phyloP scores from a whole-genome alignment of 2,888 invertebrate genomes.

The Netelia inedita region DNA sequence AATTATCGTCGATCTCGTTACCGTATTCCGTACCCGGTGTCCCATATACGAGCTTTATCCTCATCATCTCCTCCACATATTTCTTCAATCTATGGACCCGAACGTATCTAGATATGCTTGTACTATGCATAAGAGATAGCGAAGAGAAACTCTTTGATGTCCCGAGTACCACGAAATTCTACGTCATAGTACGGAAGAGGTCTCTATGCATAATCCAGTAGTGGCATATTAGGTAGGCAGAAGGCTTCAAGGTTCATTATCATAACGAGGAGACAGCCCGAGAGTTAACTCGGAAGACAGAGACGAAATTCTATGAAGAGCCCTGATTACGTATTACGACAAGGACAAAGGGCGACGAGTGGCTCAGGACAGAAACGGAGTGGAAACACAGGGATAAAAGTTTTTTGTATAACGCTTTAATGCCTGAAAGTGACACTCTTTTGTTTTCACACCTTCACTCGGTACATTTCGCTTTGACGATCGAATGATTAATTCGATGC shows the following conservation, averaged over 20 bases:
- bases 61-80: slow-evolving; percentile 20
- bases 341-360: slow-evolving; percentile 58
- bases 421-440: slow-evolving; percentile 24
- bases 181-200: neutral
- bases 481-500: slow-evolving; percentile 40
- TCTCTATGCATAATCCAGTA: neutral
- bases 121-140: neutral
- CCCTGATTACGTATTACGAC: slow-evolving; percentile 63
- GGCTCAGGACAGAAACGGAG: slow-evolving; percentile 30
- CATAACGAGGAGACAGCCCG: slow-evolving; percentile 18
- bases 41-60: slow-evolving; percentile 7
- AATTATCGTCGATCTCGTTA: slow-evolving; percentile 52
- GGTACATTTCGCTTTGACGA: slow-evolving; percentile 2
- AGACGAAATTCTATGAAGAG: slow-evolving; percentile 44
- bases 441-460: slow-evolving; percentile 19
- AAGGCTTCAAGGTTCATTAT: slow-evolving; percentile 18
- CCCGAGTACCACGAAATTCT: slow-evolving; percentile 21
- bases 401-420: slow-evolving; percentile 5
- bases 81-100: slow-evolving; percentile 3
- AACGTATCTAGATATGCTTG: neutral
- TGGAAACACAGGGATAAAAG: slow-evolving; percentile 6
- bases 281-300: slow-evolving; percentile 30
- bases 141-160: slow-evolving; percentile 39
- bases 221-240: neutral
- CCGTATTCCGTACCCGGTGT: neutral